A percentile compares a stretch with the other conserved stretches of the same genome.
Evolutionary conservation across 2,797 vertebrate species (phyloP).

Genomic region (Erethizon dorsatum): DNA sequence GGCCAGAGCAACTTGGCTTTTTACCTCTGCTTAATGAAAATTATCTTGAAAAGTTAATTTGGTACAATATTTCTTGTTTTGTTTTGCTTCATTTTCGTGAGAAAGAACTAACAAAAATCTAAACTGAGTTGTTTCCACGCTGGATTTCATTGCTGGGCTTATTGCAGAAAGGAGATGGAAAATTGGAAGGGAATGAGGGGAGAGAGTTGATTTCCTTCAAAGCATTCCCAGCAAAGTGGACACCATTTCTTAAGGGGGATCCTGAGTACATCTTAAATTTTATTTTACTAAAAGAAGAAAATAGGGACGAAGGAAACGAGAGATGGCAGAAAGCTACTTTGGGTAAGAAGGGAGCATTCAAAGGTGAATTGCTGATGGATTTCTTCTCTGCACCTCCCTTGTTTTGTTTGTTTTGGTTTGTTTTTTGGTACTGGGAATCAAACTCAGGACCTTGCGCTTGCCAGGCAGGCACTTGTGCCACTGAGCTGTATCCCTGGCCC

Average conservation of each 20-base stretch:
- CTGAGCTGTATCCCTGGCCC: too few relatives aligned
- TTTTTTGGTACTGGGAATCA: too few relatives aligned
- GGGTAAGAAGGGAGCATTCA: not conserved
- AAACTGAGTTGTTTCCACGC: not conserved
- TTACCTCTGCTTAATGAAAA: not conserved
- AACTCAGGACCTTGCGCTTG: too few relatives aligned
- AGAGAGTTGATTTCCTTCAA: not conserved
- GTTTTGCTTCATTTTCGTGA: not conserved
- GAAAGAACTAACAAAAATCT: not conserved
- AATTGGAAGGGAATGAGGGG: not conserved
- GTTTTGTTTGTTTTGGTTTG: too few relatives aligned
- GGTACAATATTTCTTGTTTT: not conserved
- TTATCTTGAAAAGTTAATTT: conserved; percentile 38
- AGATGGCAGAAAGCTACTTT: not conserved
- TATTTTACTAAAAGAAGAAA: not conserved
- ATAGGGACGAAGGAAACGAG: not conserved
- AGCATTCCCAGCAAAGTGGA: not conserved
- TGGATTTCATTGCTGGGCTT: not conserved
- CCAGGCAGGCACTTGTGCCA: too few relatives aligned
- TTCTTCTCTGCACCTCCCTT: not conserved
- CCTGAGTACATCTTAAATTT: not conserved
- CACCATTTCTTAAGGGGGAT: not conserved
- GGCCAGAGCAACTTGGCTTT: not conserved
- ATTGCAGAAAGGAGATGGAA: not conserved
- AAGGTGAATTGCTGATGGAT: not conserved